These are phyloP conservation scores for Mylabris sibirica DNA, from an alignment of 2,888 invertebrate genomes.

Conservation along the genomic window DNA sequence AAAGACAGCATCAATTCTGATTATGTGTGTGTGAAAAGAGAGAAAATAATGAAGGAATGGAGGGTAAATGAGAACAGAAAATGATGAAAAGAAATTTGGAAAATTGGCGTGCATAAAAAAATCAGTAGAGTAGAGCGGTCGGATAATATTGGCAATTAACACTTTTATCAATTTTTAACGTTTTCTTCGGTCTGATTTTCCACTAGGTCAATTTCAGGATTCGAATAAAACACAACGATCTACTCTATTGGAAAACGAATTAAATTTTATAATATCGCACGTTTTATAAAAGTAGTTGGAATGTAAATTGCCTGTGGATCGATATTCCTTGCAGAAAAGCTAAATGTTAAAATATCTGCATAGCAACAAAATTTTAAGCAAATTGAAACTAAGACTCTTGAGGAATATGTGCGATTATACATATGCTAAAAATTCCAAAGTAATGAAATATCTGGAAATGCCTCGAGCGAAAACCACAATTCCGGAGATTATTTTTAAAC, in stretches of 20 bases:
- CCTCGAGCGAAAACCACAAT: neutral
- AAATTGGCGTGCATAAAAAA: neutral
- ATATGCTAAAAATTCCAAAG: neutral
- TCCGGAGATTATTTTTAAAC: neutral
- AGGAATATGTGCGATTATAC: neutral
- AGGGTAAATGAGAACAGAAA: neutral
- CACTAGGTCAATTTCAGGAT: neutral
- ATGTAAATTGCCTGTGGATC: neutral
- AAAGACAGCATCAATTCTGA: no score
- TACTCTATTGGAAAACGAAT: no score
- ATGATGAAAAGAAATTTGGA: neutral
- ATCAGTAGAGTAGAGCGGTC: neutral
- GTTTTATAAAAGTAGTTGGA: neutral
- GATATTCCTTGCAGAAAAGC: neutral
- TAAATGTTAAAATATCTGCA: constrained; percentile 5
- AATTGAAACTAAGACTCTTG: neutral
- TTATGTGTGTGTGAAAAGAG: neutral
- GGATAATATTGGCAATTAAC: constrained; percentile 5
- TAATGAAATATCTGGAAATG: neutral
- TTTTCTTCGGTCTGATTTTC: neutral
- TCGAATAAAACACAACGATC: neutral
- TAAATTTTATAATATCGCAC: no score
- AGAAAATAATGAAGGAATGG: neutral
- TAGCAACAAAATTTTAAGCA: neutral
- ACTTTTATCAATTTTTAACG: neutral